Percentiles rank a stretch among this genome's conserved stretches.
phyloP scores from a whole-genome alignment of 2,113 vertebrate genomes.

The Salvelinus fontinalis region DNA sequence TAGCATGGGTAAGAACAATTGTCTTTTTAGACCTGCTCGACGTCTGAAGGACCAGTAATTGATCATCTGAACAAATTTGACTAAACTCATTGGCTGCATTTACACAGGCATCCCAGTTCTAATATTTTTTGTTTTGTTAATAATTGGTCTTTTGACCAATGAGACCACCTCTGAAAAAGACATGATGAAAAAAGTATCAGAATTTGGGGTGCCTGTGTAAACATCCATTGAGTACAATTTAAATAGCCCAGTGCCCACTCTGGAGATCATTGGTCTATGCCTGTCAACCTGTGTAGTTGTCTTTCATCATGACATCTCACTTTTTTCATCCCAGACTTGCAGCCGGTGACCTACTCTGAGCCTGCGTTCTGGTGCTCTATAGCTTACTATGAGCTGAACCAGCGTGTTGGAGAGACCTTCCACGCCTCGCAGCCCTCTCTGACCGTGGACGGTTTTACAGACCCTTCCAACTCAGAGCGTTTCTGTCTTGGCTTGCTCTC shows the following conservation, averaged over 20 bases:
- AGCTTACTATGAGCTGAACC: constrained; percentile 98
- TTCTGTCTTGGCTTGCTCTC: constrained; percentile 96
- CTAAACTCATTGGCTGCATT: not conserved
- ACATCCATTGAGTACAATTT: not conserved
- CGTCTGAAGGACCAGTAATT: not conserved
- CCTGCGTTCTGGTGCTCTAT: constrained; percentile 99
- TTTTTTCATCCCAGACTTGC: constrained; percentile 80
- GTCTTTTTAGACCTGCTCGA: not conserved
- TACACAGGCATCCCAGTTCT: not conserved
- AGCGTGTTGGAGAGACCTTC: constrained; percentile 97
- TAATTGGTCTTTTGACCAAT: no score
- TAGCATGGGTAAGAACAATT: constrained; percentile 80
- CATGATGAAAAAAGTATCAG: no score
- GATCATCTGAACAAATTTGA: not conserved
- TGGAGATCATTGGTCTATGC: not conserved
- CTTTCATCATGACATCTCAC: not conserved
- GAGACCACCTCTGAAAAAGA: no score
- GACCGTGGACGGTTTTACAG: constrained; percentile 96
- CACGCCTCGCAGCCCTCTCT: constrained; percentile 96
- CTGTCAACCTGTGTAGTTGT: no score
- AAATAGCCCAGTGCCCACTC: not conserved
- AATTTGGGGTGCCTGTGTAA: no score
- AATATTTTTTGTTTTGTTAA: not conserved
- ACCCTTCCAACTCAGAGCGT: constrained; percentile 96
- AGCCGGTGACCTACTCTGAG: constrained; percentile 96